phyloP scores from a whole-genome alignment of 2,888 invertebrate species.

The Agrypnus murinus region DNA sequence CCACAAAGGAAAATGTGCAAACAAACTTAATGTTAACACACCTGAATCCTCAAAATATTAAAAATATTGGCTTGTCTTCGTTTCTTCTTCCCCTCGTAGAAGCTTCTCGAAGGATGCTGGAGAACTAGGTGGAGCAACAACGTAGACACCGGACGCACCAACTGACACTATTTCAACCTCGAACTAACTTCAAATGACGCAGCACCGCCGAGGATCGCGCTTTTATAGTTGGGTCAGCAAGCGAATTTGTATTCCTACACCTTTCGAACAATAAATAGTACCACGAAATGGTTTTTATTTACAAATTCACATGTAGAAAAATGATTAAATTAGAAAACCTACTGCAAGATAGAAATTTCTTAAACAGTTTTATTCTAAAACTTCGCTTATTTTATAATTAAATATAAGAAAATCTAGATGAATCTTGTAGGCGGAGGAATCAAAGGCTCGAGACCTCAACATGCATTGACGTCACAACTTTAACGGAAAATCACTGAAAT shows the following conservation, averaged over 20 bases:
- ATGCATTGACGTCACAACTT: too few species aligned
- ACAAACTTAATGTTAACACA: conserved; percentile 54
- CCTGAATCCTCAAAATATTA: conserved; percentile 38
- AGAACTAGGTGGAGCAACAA: too few species aligned
- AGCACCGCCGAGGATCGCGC: conserved; percentile 40
- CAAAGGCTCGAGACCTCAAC: too few species aligned
- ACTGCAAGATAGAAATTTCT: too few species aligned
- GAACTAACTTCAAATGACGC: conserved; percentile 35
- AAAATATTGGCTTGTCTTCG: not conserved
- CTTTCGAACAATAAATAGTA: not conserved
- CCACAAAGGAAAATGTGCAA: conserved; percentile 38
- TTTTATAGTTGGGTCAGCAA: conserved; percentile 58
- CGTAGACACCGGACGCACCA: too few species aligned
- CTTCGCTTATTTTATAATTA: not conserved
- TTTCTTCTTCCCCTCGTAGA: not conserved
- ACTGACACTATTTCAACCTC: not conserved
- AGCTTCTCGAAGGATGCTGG: too few species aligned
- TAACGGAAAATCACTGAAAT: too few species aligned
- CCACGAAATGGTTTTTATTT: too few species aligned
- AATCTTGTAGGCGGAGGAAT: not conserved
- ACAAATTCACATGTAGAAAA: too few species aligned
- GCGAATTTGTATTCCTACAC: conserved; percentile 61
- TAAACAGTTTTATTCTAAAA: too few species aligned
- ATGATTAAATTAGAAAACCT: too few species aligned
- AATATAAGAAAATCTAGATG: not conserved